A percentile compares a stretch with the other conserved stretches of the same genome.
Conservation (phyloP, 2,113 vertebrate genomes). For the Eptesicus fuscus region DNA sequence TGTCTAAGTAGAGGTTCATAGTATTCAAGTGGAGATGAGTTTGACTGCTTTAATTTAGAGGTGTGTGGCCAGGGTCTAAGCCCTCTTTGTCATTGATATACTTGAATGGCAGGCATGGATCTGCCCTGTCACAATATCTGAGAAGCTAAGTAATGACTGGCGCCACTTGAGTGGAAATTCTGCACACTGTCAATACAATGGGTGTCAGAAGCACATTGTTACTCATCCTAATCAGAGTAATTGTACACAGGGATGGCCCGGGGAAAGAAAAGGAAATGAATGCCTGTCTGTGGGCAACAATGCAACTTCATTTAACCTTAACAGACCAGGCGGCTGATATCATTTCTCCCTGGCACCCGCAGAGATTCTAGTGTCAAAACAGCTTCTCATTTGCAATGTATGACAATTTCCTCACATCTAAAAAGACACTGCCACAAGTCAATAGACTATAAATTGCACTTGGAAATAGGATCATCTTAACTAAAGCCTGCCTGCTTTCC, state of each 20-base stretch:
- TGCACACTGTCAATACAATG: constrained; percentile 80
- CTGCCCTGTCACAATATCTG: constrained; percentile 86
- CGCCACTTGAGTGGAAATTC: constrained; percentile 85
- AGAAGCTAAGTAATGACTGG: constrained; percentile 87
- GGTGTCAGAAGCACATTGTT: constrained; percentile 82
- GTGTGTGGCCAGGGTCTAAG: constrained; percentile 81
- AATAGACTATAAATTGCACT: constrained; percentile 98
- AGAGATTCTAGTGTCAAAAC: constrained; percentile 87
- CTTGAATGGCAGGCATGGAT: constrained; percentile 90
- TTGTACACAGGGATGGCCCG: constrained; percentile 79
- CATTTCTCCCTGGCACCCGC: constrained; percentile 86
- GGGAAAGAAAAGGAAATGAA: constrained; percentile 86
- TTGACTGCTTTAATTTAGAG: constrained; percentile 90
- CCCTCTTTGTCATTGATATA: constrained; percentile 87
- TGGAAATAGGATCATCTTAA: constrained; percentile 92
- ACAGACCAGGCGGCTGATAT: constrained; percentile 84
- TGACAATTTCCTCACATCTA: constrained; percentile 96
- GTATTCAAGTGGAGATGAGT: constrained; percentile 79
- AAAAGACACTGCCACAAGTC: constrained; percentile 94
- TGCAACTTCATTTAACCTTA: constrained; percentile 91
- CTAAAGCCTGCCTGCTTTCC: constrained; percentile 89
- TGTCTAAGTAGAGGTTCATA: constrained; percentile 84
- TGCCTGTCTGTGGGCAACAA: constrained; percentile 83
- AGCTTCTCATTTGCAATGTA: constrained; percentile 97
- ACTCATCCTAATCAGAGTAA: constrained; percentile 88